These are phyloP conservation scores for Oryzias celebensis DNA, from an alignment of 2,113 vertebrate species.

Conservation along the genomic window DNA sequence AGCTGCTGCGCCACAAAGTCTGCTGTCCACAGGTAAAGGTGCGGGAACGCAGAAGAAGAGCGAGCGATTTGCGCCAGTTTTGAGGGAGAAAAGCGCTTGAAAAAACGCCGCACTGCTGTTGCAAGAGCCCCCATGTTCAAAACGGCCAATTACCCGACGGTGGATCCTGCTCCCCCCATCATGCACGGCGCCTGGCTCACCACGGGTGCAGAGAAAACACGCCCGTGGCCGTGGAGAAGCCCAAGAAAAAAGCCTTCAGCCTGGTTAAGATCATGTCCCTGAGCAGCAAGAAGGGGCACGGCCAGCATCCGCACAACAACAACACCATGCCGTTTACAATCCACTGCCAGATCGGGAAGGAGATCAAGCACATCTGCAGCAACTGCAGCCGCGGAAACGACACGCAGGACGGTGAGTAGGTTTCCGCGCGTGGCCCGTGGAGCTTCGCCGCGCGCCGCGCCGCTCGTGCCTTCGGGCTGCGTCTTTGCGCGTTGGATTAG, in stretches of 20 bases:
- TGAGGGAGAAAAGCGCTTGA: conserved; percentile 22
- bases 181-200: conserved; percentile 78
- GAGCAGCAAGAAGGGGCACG: conserved; percentile 78
- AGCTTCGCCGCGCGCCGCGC: conserved; percentile 35
- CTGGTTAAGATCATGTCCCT: conserved; percentile 91
- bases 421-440: conserved; percentile 33
- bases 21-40: conserved; percentile 50
- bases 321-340: conserved; percentile 94
- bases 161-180: conserved; percentile 79
- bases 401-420: conserved; percentile 91
- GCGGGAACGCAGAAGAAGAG: conserved; percentile 14
- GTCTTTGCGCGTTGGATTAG: background rate
- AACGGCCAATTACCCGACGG: conserved; percentile 77
- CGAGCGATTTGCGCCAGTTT: conserved; percentile 34
- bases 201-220: conserved; percentile 75
- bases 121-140: conserved; percentile 60
- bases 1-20: conserved; percentile 27
- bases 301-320: conserved; percentile 74
- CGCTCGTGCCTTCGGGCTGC: conserved; percentile 1
- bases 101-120: conserved; percentile 38
- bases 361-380: conserved; percentile 99
- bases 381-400: conserved; percentile 96
- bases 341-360: conserved; percentile 96
- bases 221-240: conserved; percentile 81
- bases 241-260: conserved; percentile 89